Conservation (phyloP, 2,888 invertebrate genomes). For the Spatulosminthurus flaviceps region DNA sequence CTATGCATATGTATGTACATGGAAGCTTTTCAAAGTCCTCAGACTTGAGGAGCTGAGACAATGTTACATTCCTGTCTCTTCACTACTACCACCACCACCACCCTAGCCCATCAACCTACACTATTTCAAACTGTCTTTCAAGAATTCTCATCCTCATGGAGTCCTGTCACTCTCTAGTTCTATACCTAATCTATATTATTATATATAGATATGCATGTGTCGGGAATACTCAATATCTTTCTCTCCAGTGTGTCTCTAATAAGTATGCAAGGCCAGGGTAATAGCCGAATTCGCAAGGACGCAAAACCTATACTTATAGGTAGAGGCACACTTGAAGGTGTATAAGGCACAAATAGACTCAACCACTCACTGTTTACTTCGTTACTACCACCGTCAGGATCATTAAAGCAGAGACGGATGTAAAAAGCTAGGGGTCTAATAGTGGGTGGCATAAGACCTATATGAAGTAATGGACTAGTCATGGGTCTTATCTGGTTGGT, state of each 20-base stretch:
- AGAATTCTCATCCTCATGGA: background rate
- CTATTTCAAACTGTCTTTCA: conserved; percentile 13
- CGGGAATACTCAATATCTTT: too few relatives aligned
- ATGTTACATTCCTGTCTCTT: background rate
- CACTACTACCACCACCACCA: background rate
- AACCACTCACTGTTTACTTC: too few relatives aligned
- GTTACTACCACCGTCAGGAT: background rate
- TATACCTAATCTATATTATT: too few relatives aligned
- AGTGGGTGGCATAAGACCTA: background rate
- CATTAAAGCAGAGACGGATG: background rate
- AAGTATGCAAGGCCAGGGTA: too few relatives aligned
- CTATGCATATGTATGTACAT: background rate
- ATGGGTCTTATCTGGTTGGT: background rate
- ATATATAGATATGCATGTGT: background rate
- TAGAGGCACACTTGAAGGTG: too few relatives aligned
- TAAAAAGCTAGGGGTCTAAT: background rate
- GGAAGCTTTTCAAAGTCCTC: background rate
- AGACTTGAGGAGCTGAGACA: background rate
- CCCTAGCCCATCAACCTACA: background rate
- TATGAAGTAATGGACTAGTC: background rate
- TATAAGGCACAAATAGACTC: too few relatives aligned
- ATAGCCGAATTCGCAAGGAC: too few relatives aligned
- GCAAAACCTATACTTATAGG: too few relatives aligned
- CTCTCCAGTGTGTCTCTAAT: background rate
- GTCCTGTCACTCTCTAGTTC: background rate